Conservation (phyloP, 2,797 vertebrate genomes). For the Thripadectes ignobilis region DNA sequence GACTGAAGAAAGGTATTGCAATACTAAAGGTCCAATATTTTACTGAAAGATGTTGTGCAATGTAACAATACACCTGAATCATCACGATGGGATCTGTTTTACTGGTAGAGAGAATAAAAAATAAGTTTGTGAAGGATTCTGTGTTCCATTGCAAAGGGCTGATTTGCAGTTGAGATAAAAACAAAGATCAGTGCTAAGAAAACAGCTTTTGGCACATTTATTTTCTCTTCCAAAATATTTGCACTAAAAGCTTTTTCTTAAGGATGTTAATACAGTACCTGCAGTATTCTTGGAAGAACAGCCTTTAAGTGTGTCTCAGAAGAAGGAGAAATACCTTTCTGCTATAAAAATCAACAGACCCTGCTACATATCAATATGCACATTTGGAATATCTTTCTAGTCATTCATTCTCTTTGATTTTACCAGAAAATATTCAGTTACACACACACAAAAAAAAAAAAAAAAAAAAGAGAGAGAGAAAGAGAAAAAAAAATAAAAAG, state of each 20-base stretch:
- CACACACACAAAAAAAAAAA: not conserved
- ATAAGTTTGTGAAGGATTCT: conserved; percentile 37
- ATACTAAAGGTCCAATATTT: not conserved
- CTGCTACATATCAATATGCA: conserved; percentile 75
- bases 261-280: conserved; percentile 60
- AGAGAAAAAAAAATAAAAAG: not conserved
- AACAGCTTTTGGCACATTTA: conserved; percentile 61
- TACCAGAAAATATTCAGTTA: conserved; percentile 70
- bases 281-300: conserved; percentile 59
- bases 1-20: not conserved
- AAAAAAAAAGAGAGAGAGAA: not conserved
- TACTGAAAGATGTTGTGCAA: not conserved
- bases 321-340: conserved; percentile 50
- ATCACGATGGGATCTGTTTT: not conserved
- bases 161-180: conserved; percentile 65
- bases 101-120: conserved; percentile 21
- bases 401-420: conserved; percentile 81
- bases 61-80: conserved; percentile 3
- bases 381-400: conserved; percentile 77
- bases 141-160: conserved; percentile 43
- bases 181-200: conserved; percentile 52
- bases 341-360: conserved; percentile 72
- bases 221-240: conserved; percentile 66
- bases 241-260: conserved; percentile 65
- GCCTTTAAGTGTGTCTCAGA: conserved; percentile 44